These are phyloP conservation scores for Mustela lutreola DNA, from an alignment of 2,113 vertebrate genomes.

Conservation along the genomic window DNA sequence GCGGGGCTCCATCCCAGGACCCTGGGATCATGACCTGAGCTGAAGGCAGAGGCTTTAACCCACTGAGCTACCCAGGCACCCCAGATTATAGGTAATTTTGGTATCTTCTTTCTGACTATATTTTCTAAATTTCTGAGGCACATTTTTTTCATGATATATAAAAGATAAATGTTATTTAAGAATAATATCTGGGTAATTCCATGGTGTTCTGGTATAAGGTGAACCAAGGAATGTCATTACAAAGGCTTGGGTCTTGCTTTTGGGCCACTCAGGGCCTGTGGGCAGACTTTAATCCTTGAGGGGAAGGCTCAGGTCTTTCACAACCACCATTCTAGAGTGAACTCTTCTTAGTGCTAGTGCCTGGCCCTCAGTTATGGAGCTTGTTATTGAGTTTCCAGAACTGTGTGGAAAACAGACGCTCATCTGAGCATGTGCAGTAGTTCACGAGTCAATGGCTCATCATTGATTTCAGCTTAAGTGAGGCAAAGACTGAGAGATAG, in stretches of 20 bases:
- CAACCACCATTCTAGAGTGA: background rate
- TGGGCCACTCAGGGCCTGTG: background rate
- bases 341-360: background rate
- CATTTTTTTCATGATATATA: background rate
- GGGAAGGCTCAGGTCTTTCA: background rate
- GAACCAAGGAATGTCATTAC: background rate
- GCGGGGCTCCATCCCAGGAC: too few relatives aligned
- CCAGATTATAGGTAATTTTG: conserved; percentile 34
- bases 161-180: conserved; percentile 53
- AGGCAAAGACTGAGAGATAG: conserved; percentile 49
- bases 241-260: background rate
- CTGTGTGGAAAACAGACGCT: conserved; percentile 37
- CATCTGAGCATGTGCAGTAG: background rate
- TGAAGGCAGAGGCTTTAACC: too few relatives aligned
- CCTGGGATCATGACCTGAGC: too few relatives aligned
- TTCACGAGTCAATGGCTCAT: conserved; percentile 6
- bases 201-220: background rate
- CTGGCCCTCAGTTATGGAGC: background rate
- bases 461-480: conserved; percentile 35
- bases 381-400: conserved; percentile 31
- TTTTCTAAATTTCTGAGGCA: background rate
- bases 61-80: too few relatives aligned
- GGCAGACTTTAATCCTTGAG: background rate
- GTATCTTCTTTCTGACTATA: background rate
- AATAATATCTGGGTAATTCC: background rate